Evolutionary conservation across 2,888 invertebrate species (phyloP).

Genomic region (Phyllotreta cruciferae): DNA sequence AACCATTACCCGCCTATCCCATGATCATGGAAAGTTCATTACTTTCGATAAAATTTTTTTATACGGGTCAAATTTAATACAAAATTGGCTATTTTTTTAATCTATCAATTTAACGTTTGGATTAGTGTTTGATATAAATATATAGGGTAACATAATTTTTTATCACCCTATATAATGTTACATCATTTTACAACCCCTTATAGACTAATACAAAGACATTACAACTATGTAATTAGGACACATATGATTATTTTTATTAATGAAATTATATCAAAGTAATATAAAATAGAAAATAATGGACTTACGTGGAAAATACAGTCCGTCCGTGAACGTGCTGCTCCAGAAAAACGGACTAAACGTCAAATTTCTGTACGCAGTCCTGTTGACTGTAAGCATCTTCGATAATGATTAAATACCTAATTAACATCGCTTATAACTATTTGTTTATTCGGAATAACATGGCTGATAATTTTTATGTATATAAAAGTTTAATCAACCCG

Average conservation of each 20-base stretch:
- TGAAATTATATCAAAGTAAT: not conserved
- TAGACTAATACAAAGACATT: no score
- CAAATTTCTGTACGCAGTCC: not conserved
- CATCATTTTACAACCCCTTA: no score
- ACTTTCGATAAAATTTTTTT: no score
- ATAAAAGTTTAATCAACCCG: slow-evolving; percentile 7
- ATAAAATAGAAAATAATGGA: not conserved
- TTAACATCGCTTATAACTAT: slow-evolving; percentile 4
- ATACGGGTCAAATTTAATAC: no score
- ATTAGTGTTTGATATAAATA: no score
- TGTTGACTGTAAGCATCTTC: slow-evolving; percentile 7
- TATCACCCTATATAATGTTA: no score
- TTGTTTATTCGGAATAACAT: no score
- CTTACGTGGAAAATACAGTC: slow-evolving; percentile 17
- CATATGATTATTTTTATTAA: not conserved
- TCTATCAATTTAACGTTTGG: no score
- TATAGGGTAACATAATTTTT: no score
- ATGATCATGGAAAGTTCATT: no score
- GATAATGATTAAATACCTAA: not conserved
- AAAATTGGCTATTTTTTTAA: no score
- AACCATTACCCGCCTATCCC: no score
- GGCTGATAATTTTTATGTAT: not conserved
- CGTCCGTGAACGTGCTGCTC: slow-evolving; percentile 9
- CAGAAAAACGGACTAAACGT: slow-evolving; percentile 11
- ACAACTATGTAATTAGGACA: slow-evolving; percentile 3